Evolutionary conservation across 2,888 invertebrate genomes (phyloP), one percentile per base, ranked within the genome.

Genomic region (Caradrina kadenii): DNA sequence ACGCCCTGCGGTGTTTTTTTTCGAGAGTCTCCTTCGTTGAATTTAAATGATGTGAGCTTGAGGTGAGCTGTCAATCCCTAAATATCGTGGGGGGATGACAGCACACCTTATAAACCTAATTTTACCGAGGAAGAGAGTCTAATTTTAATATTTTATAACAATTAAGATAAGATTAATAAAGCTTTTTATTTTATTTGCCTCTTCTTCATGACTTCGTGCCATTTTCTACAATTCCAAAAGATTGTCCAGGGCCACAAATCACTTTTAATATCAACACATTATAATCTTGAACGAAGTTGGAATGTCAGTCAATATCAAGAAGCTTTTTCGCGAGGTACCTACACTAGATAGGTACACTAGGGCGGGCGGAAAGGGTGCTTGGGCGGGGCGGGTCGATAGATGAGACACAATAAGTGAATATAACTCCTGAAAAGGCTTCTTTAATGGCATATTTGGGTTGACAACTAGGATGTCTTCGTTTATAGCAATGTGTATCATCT

Each of bases 391-490:
- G 74, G 63, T 75, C 74, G 74, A 77, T 75, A 77, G 63, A 61
- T 75, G 42, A 70, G 72, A 61, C 74, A 60, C 56, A 58, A 77
- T 71, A 77, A 77, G 56, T 70, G 77, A 76, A 64, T 70, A 48
- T 52, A 21, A 60, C 56, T 61, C 49, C 52, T 52, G 31, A 60
- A 60, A 52, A 63, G 21, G 22, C 39, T 22, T 1, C 11, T 52
- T 45, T 22, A 7, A 45, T 52, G 56, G 13, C 26, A 55, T 35
- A n/a, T 61, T 68, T 45, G 56, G 31, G 13, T 21, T 22, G 17
- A 21, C 5, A n/a, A 49, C 7, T 19, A 10, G 35, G 1, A 4
- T 22, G 19, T 42, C 26, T 11, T 45, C 19, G 42, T 22, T 17
- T 17, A 49, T 17, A 15, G 45, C 15, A 13, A 45, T 45, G 45